These are phyloP conservation scores for Cheilosia soror DNA, from an alignment of 2,888 invertebrate species.

Conservation along the genomic window DNA sequence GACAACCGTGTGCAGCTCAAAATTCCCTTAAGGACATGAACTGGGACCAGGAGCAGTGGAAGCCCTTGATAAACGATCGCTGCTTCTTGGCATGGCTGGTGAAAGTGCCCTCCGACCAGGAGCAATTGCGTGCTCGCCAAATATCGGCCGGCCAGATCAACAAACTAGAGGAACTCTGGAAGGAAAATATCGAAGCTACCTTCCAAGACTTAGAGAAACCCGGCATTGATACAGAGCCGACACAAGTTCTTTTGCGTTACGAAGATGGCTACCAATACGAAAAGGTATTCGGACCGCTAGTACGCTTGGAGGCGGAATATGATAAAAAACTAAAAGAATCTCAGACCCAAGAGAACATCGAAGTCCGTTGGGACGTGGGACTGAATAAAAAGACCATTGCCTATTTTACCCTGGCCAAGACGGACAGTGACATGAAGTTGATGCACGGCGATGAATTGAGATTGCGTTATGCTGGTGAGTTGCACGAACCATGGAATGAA, in stretches of 20 bases:
- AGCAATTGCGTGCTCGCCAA: constrained; percentile 97
- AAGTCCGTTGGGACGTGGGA: constrained; percentile 99
- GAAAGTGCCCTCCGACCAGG: constrained; percentile 98
- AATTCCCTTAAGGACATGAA: constrained; percentile 99
- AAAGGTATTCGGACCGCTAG: constrained; percentile 98
- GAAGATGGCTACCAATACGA: constrained; percentile 99
- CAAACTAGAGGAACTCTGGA: constrained; percentile 99
- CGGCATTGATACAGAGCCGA: constrained; percentile 98
- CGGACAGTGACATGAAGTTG: constrained; percentile 98
- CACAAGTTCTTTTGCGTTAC: constrained; percentile 91
- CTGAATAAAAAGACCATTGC: constrained; percentile 99
- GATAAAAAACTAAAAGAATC: constrained; percentile 99
- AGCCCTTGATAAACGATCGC: constrained; percentile 97
- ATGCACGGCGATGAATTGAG: constrained; percentile 99
- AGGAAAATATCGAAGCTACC: constrained; percentile 98
- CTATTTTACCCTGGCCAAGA: constrained; percentile 98
- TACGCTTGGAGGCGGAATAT: constrained; percentile 98
- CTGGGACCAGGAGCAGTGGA: constrained; percentile 99
- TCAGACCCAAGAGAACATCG: constrained; percentile 98
- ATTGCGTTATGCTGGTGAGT: constrained; percentile 95
- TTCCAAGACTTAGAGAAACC: constrained; percentile 99
- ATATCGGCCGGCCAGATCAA: constrained; percentile 99
- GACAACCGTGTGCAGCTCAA: constrained; percentile 98
- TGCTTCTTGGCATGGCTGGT: constrained; percentile 98
- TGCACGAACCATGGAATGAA: constrained; percentile 98